These are phyloP conservation scores for Rhinoraja longicauda DNA, from an alignment of 2,797 vertebrate species.

Conservation along the genomic window DNA sequence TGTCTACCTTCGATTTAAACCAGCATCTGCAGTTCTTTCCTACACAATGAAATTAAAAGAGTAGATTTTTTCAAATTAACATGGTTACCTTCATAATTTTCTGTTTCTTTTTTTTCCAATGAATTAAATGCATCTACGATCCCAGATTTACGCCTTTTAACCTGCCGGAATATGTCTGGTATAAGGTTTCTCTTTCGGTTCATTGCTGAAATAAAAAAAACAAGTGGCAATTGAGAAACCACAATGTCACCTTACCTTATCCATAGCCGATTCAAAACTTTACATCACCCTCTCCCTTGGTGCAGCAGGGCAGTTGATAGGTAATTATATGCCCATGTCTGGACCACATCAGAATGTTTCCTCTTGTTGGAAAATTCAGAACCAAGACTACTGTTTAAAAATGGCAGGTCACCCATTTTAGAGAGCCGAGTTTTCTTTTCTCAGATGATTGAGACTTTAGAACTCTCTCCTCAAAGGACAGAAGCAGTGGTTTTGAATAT, in stretches of 20 bases:
- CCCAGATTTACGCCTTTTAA: conserved; percentile 59
- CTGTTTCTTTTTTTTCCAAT: conserved; percentile 43
- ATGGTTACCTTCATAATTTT: conserved; percentile 40
- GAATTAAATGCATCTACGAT: conserved; percentile 35
- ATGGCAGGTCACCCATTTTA: too few relatives aligned
- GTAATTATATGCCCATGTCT: too few relatives aligned
- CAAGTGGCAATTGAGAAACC: neutral
- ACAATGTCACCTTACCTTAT: neutral
- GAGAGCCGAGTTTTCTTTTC: too few relatives aligned
- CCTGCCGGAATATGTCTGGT: conserved; percentile 54
- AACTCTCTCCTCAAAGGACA: too few relatives aligned
- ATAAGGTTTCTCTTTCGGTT: conserved; percentile 63
- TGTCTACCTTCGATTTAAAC: too few relatives aligned
- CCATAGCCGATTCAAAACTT: neutral
- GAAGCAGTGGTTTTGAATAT: too few relatives aligned
- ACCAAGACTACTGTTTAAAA: too few relatives aligned
- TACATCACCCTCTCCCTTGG: too few relatives aligned
- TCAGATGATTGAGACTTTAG: too few relatives aligned
- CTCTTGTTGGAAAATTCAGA: too few relatives aligned
- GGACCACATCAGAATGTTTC: too few relatives aligned
- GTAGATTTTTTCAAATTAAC: neutral
- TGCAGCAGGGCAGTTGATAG: too few relatives aligned
- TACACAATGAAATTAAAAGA: neutral
- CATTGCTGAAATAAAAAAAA: conserved; percentile 52
- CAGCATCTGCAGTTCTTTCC: neutral